These are phyloP conservation scores for Calypte anna DNA, from an alignment of 2,113 vertebrate genomes.

Conservation along the genomic window DNA sequence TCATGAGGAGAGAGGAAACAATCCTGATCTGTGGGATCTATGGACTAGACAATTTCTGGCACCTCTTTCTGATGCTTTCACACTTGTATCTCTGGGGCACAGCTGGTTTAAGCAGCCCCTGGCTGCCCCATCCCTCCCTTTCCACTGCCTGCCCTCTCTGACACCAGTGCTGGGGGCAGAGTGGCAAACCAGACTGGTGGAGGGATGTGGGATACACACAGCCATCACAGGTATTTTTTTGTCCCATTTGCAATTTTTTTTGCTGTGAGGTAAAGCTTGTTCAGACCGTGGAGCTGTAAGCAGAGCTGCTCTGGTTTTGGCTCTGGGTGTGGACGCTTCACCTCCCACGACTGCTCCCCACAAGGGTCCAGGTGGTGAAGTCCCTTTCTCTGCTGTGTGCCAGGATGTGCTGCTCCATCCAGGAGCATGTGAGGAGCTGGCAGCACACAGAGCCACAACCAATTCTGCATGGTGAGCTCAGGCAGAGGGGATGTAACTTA, in stretches of 20 bases:
- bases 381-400: background rate
- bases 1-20: background rate
- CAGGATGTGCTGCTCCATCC: fast-evolving
- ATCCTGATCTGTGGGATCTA: background rate
- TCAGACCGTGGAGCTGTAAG: background rate
- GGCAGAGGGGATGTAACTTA: background rate
- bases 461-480: fast-evolving
- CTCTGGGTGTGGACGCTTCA: fast-evolving
- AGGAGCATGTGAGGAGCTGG: background rate
- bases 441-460: background rate
- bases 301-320: background rate
- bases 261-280: background rate
- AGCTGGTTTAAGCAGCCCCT: background rate
- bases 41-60: background rate
- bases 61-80: background rate
- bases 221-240: constrained; percentile 26
- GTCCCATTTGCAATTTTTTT: background rate
- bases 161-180: background rate
- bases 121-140: background rate
- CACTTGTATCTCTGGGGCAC: background rate
- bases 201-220: background rate
- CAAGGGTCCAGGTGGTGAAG: fast-evolving
- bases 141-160: background rate
- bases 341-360: background rate
- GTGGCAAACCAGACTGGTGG: constrained; percentile 1